Base-by-base conservation (phyloP, 2,797 vertebrate species). In the Syndactyla subalaris region DNA sequence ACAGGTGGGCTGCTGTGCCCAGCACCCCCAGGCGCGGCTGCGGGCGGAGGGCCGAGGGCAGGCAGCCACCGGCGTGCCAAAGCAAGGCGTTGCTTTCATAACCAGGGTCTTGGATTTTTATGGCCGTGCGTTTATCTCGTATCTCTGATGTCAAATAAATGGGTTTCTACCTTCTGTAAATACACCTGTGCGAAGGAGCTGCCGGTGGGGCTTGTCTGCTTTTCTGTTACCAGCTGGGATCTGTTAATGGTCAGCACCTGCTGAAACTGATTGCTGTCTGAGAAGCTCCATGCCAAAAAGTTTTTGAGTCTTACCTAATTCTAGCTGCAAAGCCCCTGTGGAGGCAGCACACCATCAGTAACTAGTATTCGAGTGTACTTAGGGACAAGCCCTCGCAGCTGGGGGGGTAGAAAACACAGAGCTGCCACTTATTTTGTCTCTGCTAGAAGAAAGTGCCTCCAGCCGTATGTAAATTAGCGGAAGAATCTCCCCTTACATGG, bases 121-220 rank as follows among this genome's bases (percentile, higher is more conserved):
- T 4, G n/a, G 54, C 34, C 3, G 2, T 19, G 41, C 6, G 0
- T 48, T 59, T 46, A 16, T 43, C 26, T 41, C 3, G 0, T 9
- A 1, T 14, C 34, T 9, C 80, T n/a, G 57, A 29, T 27, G 79
- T 2, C 49, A 57, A 70, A 62, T 30, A 41, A 34, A 15, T 2
- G 30, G 34, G 61, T 83, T 88, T 83, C 75, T 79, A 89, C 54
- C 52, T 93, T 77, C 83, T 79, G 78, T 89, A 80, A 88, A 65
- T 70, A 48, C 89, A 62, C 57, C 80, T 77, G 57, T 11, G 2
- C 4, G 21, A 65, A 36, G 49, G 71, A 45, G n/a, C 45, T 23
- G 41, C 18, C 58, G 55, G 49, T 14, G 58, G 59, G 54, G 61
- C 7, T 73, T 2, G 12, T 17, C 63, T 15, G 61, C 46, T 52